Base-by-base conservation (phyloP, 2,888 invertebrate genomes). In the Thymelicus lineola region DNA sequence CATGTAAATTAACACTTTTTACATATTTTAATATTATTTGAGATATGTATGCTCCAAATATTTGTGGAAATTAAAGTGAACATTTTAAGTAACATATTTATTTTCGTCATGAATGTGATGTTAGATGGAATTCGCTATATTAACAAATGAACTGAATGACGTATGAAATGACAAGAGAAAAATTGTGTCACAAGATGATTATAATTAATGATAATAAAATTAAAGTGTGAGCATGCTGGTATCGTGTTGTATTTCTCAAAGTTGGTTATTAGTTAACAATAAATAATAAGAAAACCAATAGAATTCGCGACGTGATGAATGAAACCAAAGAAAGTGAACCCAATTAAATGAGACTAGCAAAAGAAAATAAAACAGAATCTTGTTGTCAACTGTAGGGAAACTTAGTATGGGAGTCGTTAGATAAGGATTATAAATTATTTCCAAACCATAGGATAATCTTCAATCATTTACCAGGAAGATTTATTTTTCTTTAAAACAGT, bases 221-320 rank as follows among this genome's bases (percentile, higher is more conserved):
- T 42, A 58, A 68, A 50, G 59, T 50, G 50, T 70, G 7, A 48
- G 57, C 69, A 69, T 69, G 69, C 69, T 28, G 36, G 38, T 63
- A 63, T 20, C 17, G 36, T 58, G 63, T 57, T 15, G 7, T 66
- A 59, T 72, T 71, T 73, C 73, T 73, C 73, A 73, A 73, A 71
- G 73, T 73, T 73, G 73, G 73, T 69, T 73, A 53, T 35, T 59
- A 53, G 36, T 55, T 58, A 35, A 46, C 28, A 61, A 53, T 14
- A 20, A 68, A 55, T 20, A 35, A 35, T 45, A 50, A 48, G 6
- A 15, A 53, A 10, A 67, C 7, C 20, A 28, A 42, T 35, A 50
- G 50, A 61, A 46, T 7, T 48, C 15, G 36, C 45, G 36, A 36
- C 1, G 7, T 67, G 28, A 55, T 15, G 17, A 61, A 68, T 55